phyloP scores from a whole-genome alignment of 2,797 vertebrate species.

The Gephyroberyx darwinii region DNA sequence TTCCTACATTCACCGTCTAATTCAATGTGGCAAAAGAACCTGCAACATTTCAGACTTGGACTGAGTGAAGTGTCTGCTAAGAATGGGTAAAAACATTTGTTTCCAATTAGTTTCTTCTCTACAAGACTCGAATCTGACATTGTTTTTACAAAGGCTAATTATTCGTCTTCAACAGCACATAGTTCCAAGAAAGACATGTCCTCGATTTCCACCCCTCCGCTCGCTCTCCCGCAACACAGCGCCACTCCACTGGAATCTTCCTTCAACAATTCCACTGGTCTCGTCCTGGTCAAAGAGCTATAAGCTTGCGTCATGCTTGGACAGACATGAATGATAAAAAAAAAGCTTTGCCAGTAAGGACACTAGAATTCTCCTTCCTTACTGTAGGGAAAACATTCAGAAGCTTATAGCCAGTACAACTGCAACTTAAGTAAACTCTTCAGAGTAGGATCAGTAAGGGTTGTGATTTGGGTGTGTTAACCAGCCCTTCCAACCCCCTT shows the following conservation, averaged over 20 bases:
- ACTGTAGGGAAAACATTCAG: neutral
- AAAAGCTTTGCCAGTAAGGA: conserved; percentile 10
- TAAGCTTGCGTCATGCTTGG: neutral
- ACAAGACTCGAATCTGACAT: neutral
- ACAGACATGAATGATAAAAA: neutral
- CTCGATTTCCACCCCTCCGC: conserved; percentile 15
- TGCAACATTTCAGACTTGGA: conserved; percentile 6
- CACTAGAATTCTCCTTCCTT: neutral
- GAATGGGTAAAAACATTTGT: neutral
- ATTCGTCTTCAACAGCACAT: neutral
- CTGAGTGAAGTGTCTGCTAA: neutral
- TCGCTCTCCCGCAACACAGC: conserved; percentile 53
- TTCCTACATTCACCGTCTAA: neutral
- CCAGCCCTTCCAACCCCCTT: conserved; percentile 68
- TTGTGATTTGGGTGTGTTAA: conserved; percentile 77
- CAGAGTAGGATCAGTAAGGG: conserved; percentile 47
- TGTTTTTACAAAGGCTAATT: neutral
- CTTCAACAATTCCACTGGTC: conserved; percentile 34
- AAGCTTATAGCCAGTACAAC: conserved; percentile 1
- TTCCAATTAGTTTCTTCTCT: neutral
- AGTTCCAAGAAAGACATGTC: conserved; percentile 9
- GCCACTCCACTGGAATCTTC: conserved; percentile 65
- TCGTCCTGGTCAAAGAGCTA: conserved; percentile 18
- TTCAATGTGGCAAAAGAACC: conserved; percentile 19
- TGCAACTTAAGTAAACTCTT: conserved; percentile 12